Evolutionary conservation across 2,113 vertebrate species (phyloP), one percentile per base, ranked within the genome.

Genomic region (Ameiurus melas): DNA sequence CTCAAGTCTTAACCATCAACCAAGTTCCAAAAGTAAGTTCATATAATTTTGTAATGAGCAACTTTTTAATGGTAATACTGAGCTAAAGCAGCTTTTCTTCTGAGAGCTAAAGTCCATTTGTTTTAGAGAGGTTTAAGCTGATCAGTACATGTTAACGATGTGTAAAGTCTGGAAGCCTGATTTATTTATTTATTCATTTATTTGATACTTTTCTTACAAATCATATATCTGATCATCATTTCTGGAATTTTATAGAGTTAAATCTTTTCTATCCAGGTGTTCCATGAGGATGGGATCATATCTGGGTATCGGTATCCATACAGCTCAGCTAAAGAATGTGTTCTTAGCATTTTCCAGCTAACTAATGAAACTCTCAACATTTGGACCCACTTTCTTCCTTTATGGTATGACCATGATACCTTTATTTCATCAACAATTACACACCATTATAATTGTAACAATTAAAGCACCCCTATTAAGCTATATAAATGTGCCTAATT

Each of bases 281-380:
- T 98, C 93, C 98, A 94, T 25, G 98, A 99, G 91, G 95, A 95
- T 92, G 91, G 97, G 90, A 99, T 99, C 92, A 96, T 99, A 83
- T 97, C 95, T 0, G 98, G 98, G 84, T 99, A 99, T 90, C 95
- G 98, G 0, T 96, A 95, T 0, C 97, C 98, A 0, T 85, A 92
- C 27, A 98, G 97, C 89, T 98, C 98, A 0, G 97, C 97, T 60
- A 92, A 92, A 0, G 97, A 97, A 86, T 99, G 98, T 33, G 81
- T 99, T 87, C 96, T 97, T 90, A 99, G 98, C 87, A 93, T 96
- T 90, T 99, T 99, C 93, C 97, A 97, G 83, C 95, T 98, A 94
- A 98, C 97, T 58, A 99, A 99, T 70, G 98, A 99, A 94, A 99
- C 98, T 0, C 94, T 99, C n/a, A 99, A 99, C 91, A 97, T 99